These are phyloP conservation scores for Acanthurus lineatus DNA, from an alignment of 2,797 vertebrate species.

Conservation along the genomic window DNA sequence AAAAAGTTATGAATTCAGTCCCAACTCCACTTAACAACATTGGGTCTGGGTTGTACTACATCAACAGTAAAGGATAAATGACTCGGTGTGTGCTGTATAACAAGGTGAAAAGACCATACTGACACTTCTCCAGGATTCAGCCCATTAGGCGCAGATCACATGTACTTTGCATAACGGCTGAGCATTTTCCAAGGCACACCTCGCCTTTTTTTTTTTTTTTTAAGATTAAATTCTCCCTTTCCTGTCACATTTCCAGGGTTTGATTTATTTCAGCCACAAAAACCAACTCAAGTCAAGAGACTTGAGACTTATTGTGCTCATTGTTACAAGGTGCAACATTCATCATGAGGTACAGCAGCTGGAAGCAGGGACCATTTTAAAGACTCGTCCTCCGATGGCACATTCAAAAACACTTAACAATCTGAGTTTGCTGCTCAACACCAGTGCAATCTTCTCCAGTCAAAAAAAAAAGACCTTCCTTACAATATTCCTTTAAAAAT, in stretches of 20 bases:
- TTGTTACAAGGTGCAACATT: not conserved
- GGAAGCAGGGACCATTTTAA: not conserved
- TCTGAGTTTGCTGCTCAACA: not conserved
- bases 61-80: not conserved
- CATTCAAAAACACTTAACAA: constrained; percentile 13
- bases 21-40: too few species aligned
- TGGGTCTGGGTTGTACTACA: not conserved
- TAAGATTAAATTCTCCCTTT: constrained; percentile 11
- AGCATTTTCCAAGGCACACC: constrained; percentile 12
- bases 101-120: constrained; percentile 1
- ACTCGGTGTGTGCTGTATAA: constrained; percentile 16
- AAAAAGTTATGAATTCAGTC: too few species aligned
- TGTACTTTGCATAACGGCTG: constrained; percentile 34
- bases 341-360: constrained; percentile 13
- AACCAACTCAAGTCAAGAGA: not conserved
- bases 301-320: not conserved
- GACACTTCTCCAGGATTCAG: constrained; percentile 17
- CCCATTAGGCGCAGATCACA: constrained; percentile 42
- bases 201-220: not conserved
- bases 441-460: not conserved
- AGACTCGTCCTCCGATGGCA: not conserved
- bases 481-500: not conserved
- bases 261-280: constrained; percentile 13
- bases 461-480: not conserved
- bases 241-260: not conserved